Evolutionary conservation across 92 coral and sea anemone species (phyloP).

Genomic region (Paramuricea clavata): DNA sequence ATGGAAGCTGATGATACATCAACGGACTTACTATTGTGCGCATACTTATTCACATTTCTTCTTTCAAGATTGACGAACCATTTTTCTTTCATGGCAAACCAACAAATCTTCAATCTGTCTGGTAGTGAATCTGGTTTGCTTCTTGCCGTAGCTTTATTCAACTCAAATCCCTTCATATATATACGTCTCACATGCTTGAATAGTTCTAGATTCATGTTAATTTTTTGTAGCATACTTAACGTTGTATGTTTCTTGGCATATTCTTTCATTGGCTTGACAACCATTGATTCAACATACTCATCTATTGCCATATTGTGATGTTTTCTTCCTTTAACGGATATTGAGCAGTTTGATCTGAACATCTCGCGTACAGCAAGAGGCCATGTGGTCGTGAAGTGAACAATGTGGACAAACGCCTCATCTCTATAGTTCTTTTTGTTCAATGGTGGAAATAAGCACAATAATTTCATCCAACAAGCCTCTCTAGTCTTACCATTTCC

Average conservation of each 20-base stretch:
- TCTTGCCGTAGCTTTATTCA: slow-evolving; percentile 26
- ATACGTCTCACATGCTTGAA: not conserved
- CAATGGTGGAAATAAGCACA: slow-evolving; percentile 28
- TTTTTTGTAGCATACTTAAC: slow-evolving; percentile 40
- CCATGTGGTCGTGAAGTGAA: slow-evolving; percentile 36
- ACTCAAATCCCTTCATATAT: slow-evolving; percentile 50
- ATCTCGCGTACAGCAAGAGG: slow-evolving; percentile 40
- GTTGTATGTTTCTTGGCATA: slow-evolving; percentile 57
- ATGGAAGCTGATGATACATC: not conserved
- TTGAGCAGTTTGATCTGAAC: slow-evolving; percentile 35
- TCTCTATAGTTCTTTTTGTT: slow-evolving; percentile 47
- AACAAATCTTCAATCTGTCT: slow-evolving; percentile 28
- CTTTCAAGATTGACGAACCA: slow-evolving; percentile 47
- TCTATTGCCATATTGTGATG: slow-evolving; percentile 49
- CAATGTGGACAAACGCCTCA: slow-evolving; percentile 53
- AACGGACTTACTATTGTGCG: slow-evolving; percentile 16
- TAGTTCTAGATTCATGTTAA: slow-evolving; percentile 40
- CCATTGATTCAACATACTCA: slow-evolving; percentile 43
- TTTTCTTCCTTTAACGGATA: slow-evolving; percentile 14
- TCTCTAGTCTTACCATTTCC: slow-evolving; percentile 23
- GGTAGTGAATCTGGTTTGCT: slow-evolving; percentile 41
- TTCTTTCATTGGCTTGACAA: slow-evolving; percentile 47
- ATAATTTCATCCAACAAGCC: slow-evolving; percentile 37
- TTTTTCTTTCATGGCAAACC: slow-evolving; percentile 59
- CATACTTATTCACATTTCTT: slow-evolving; percentile 18